These are phyloP conservation scores for Gnatocerus cornutus DNA, from an alignment of 2,888 invertebrate species.

Conservation along the genomic window DNA sequence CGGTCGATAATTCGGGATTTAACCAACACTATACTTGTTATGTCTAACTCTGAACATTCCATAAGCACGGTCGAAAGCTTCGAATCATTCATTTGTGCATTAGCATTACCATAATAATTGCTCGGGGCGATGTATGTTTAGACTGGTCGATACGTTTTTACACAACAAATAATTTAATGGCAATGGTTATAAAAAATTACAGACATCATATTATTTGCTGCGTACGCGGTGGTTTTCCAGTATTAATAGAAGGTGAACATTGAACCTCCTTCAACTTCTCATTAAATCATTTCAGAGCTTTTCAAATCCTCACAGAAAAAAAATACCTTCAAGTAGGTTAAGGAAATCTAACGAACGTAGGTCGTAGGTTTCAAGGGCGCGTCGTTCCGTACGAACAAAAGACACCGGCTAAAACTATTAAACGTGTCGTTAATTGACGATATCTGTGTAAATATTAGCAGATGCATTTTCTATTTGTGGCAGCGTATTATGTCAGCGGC, in stretches of 20 bases:
- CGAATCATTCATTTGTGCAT: conserved; percentile 37
- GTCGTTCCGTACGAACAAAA: no score
- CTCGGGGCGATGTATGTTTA: conserved; percentile 30
- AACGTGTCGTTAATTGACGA: no score
- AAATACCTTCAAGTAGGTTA: no score
- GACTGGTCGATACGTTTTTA: conserved; percentile 30
- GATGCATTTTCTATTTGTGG: no score
- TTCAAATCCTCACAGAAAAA: no score
- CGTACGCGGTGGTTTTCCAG: conserved; percentile 15
- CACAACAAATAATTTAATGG: conserved; percentile 32
- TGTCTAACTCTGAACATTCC: conserved; percentile 16
- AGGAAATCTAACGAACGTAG: neutral
- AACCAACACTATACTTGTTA: neutral
- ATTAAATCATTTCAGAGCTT: conserved; percentile 6
- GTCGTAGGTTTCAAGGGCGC: neutral
- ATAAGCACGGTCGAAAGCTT: conserved; percentile 30
- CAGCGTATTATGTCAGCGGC: no score
- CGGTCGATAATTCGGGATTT: neutral
- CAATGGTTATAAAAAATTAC: conserved; percentile 12
- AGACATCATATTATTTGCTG: conserved; percentile 21
- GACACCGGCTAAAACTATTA: no score
- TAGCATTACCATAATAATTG: conserved; percentile 41
- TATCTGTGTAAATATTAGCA: no score
- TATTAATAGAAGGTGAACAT: conserved; percentile 5
- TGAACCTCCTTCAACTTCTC: conserved; percentile 10